phyloP scores from a whole-genome alignment of 2,113 vertebrate species.

The Cinclus cinclus region DNA sequence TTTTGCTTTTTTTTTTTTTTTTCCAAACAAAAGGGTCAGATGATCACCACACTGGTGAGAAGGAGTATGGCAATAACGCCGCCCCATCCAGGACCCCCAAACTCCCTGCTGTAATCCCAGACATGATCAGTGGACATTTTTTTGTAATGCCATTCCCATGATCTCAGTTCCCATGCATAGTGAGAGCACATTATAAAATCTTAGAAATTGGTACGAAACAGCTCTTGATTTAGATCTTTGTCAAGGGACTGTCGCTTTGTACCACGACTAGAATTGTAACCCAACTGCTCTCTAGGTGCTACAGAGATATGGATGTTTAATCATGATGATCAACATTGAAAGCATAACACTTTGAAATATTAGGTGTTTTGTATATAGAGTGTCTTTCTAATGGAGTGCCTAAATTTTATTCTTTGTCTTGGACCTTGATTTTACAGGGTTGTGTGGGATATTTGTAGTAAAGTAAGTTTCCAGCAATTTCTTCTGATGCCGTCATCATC shows the following conservation, averaged over 20 bases:
- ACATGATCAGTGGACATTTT: neutral
- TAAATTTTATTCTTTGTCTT: constrained; percentile 5
- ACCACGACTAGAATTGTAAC: neutral
- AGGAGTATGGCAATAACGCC: neutral
- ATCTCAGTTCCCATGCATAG: neutral
- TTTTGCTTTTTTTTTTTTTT: neutral
- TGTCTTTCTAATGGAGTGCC: constrained; percentile 22
- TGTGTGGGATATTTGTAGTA: neutral
- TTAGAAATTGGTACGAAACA: neutral
- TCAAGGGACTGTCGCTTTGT: neutral
- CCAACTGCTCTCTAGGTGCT: constrained; percentile 27
- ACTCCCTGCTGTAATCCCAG: neutral
- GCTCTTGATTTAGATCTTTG: neutral
- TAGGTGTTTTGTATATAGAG: constrained; percentile 10
- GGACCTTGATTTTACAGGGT: neutral
- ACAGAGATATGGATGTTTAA: constrained; percentile 33
- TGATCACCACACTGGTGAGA: neutral
- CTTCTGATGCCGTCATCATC: constrained; percentile 17
- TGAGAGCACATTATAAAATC: neutral
- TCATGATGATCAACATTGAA: neutral
- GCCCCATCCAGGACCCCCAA: neutral
- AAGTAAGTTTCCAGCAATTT: constrained; percentile 37
- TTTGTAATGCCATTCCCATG: neutral
- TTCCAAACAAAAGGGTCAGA: neutral
- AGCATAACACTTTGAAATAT: constrained; percentile 12